phyloP scores from a whole-genome alignment of 2,113 vertebrate genomes.

The Hymenochirus boettgeri region DNA sequence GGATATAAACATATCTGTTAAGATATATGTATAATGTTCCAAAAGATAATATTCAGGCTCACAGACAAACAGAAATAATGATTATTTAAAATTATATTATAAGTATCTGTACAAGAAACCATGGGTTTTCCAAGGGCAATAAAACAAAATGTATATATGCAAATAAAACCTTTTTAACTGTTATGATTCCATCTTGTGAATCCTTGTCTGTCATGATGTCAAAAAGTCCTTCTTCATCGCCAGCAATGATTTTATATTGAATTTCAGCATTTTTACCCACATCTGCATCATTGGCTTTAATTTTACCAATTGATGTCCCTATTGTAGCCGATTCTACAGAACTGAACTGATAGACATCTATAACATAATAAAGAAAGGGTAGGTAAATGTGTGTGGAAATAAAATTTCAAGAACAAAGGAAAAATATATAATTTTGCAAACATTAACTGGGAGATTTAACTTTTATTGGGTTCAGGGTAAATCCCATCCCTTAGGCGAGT shows the following conservation, averaged over 20 bases:
- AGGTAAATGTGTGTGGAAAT: too few species aligned
- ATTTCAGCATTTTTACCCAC: conserved; percentile 83
- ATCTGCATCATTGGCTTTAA: conserved; percentile 90
- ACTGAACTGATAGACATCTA: conserved; percentile 85
- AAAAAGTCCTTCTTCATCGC: conserved; percentile 80
- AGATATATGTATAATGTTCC: too few species aligned
- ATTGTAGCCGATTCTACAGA: conserved; percentile 77
- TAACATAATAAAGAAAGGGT: conserved; percentile 49
- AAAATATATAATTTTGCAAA: too few species aligned
- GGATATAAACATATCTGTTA: too few species aligned
- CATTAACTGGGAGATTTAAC: too few species aligned
- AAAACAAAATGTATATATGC: not conserved
- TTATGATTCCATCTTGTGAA: conserved; percentile 90
- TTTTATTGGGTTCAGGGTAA: too few species aligned
- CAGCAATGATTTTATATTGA: conserved; percentile 79
- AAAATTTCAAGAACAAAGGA: too few species aligned
- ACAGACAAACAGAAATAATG: too few species aligned
- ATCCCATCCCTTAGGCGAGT: too few species aligned
- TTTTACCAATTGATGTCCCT: conserved; percentile 80
- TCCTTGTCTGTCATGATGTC: conserved; percentile 84
- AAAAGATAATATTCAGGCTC: too few species aligned
- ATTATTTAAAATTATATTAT: not conserved
- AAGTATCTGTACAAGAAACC: too few species aligned
- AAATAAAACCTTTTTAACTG: conserved; percentile 85
- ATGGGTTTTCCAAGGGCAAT: too few species aligned